A percentile compares a stretch with the other conserved stretches of the same genome.
Evolutionary conservation across 1,140 invertebrate genomes (phyloP).

Genomic region (Eubasilissa regina): DNA sequence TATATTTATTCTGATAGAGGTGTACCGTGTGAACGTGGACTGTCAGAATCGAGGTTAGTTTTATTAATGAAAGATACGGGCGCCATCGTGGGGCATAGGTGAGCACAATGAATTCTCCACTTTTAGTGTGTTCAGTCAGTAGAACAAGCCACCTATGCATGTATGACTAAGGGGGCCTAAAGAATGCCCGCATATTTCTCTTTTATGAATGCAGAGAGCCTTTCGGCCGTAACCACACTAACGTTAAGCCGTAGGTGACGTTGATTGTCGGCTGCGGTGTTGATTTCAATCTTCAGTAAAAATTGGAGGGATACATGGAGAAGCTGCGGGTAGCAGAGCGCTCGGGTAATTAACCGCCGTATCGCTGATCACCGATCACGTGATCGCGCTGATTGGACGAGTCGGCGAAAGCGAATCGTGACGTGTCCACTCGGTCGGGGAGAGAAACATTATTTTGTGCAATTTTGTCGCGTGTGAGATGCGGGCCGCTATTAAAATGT

Average conservation of each 20-base stretch:
- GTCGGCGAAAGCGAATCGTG: not conserved
- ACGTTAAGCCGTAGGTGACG: constrained; percentile 35
- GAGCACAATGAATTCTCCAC: constrained; percentile 29
- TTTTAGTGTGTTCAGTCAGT: constrained; percentile 51
- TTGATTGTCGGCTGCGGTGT: constrained; percentile 39
- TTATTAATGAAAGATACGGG: constrained; percentile 56
- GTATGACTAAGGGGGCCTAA: not conserved
- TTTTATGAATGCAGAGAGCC: constrained; percentile 13
- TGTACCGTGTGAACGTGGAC: constrained; percentile 47
- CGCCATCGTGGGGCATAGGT: constrained; percentile 15
- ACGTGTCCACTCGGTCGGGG: not conserved
- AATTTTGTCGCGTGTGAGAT: not conserved
- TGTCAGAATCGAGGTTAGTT: constrained; percentile 48
- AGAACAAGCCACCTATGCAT: constrained; percentile 56
- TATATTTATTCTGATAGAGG: constrained; percentile 35
- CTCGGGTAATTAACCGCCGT: not conserved
- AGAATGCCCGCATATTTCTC: constrained; percentile 53
- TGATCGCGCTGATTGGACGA: constrained; percentile 18
- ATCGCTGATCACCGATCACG: not conserved
- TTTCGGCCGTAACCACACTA: not conserved
- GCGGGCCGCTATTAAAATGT: not conserved
- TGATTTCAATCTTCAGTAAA: constrained; percentile 52
- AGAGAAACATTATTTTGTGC: not conserved
- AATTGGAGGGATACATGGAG: constrained; percentile 4
- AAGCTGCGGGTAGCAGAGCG: constrained; percentile 46